phyloP scores from a whole-genome alignment of 2,113 vertebrate genomes.

The Trichomycterus rosablanca region DNA sequence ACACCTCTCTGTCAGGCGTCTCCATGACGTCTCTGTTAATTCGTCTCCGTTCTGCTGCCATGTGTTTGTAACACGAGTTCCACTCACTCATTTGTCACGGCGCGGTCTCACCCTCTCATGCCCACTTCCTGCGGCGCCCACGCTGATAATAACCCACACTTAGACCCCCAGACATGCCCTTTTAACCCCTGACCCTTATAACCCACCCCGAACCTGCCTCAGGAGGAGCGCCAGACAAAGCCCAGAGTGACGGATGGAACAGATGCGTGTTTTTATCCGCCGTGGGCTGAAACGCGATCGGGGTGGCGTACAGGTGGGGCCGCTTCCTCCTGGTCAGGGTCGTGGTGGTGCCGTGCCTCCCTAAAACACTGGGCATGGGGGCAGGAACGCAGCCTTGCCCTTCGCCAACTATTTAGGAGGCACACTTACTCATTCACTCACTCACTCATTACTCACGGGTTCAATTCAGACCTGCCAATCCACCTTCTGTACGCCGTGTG shows the following conservation, averaged over 20 bases:
- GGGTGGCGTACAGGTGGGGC: no score
- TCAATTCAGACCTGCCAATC: no score
- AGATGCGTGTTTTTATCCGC: constrained; percentile 38
- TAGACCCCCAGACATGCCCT: constrained; percentile 12
- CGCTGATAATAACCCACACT: constrained; percentile 23
- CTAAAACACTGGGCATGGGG: no score
- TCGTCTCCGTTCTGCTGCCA: constrained; percentile 27
- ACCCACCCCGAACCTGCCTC: constrained; percentile 9
- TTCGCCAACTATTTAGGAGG: no score
- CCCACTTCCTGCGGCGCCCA: background rate
- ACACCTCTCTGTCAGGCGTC: constrained; percentile 18
- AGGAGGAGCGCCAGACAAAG: constrained; percentile 16
- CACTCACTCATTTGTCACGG: constrained; percentile 35
- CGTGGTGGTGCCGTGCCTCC: no score
- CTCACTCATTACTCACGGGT: no score
- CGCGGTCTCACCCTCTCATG: background rate
- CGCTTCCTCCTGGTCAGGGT: no score
- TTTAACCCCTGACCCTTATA: constrained; percentile 27
- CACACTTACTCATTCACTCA: no score
- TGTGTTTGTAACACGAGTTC: constrained; percentile 42
- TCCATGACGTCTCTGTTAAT: constrained; percentile 32
- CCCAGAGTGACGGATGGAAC: constrained; percentile 27
- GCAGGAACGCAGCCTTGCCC: no score
- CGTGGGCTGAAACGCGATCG: constrained; percentile 25
- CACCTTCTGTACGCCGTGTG: no score